Evolutionary conservation across 2,888 invertebrate genomes (phyloP).

Genomic region (Agriopis marginaria): DNA sequence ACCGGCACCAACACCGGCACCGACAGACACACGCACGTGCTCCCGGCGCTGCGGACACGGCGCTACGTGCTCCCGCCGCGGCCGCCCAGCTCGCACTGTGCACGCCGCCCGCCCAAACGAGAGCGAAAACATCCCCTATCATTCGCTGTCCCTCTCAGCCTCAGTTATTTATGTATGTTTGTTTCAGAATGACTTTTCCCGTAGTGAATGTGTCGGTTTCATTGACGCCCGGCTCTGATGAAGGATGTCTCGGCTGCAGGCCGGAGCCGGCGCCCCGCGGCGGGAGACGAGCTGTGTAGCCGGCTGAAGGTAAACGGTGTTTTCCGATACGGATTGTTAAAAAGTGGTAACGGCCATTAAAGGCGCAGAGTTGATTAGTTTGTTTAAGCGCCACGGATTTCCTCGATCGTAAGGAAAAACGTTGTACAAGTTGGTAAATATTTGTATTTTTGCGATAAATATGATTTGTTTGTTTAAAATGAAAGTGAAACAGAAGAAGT

Average conservation of each 20-base stretch:
- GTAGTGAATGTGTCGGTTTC: slow-evolving; percentile 74
- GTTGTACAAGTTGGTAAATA: background rate
- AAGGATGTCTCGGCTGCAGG: slow-evolving; percentile 48
- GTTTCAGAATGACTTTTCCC: slow-evolving; percentile 63
- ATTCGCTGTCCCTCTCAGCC: slow-evolving; percentile 52
- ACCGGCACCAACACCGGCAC: background rate
- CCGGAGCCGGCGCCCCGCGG: slow-evolving; percentile 2
- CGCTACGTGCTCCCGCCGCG: slow-evolving; percentile 27
- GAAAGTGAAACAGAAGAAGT: no score
- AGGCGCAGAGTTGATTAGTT: slow-evolving; percentile 16
- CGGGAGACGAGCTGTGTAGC: slow-evolving; percentile 3
- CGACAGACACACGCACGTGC: background rate
- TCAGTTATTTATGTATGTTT: slow-evolving; percentile 39
- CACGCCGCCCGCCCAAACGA: slow-evolving; percentile 68
- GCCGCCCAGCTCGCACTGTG: slow-evolving; percentile 66
- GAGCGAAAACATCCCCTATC: slow-evolving; percentile 76
- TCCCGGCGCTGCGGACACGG: background rate
- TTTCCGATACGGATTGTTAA: slow-evolving; percentile 19
- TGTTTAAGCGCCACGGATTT: slow-evolving; percentile 7
- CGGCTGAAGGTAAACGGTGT: slow-evolving; percentile 21
- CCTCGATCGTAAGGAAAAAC: background rate
- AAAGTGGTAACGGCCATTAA: slow-evolving; percentile 4
- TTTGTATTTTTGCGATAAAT: background rate
- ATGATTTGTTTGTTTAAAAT: no score
- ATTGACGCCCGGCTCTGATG: slow-evolving; percentile 70